Evolutionary conservation across 1,140 invertebrate genomes (phyloP).

Genomic region (Tetramorium parvispinum): DNA sequence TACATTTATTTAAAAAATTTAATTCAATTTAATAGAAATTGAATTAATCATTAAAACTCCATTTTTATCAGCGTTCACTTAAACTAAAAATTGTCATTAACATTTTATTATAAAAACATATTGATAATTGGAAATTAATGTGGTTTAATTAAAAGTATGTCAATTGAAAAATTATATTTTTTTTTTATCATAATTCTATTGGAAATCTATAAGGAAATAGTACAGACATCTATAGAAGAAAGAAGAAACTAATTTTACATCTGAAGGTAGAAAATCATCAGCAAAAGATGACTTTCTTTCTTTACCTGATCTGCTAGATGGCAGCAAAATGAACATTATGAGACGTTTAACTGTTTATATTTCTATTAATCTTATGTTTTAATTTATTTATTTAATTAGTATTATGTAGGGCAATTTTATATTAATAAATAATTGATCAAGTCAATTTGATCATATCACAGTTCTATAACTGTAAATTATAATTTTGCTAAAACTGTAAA

Average conservation of each 20-base stretch:
- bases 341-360: background rate
- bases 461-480: background rate
- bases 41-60: conserved; percentile 1
- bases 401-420: background rate
- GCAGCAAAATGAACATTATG: background rate
- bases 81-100: background rate
- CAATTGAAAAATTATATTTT: background rate
- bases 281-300: background rate
- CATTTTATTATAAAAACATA: background rate
- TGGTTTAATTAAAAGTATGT: background rate
- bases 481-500: background rate
- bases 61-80: background rate
- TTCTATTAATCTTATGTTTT: background rate
- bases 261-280: conserved; percentile 8
- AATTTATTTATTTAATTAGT: conserved; percentile 13
- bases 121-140: background rate
- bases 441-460: background rate
- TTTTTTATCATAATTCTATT: background rate
- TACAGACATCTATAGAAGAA: conserved; percentile 54
- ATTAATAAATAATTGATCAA: background rate
- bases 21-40: background rate
- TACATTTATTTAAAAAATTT: background rate
- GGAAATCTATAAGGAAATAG: background rate
- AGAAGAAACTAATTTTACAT: conserved; percentile 39
- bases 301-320: background rate